These are phyloP conservation scores for Zootoca vivipara DNA, from an alignment of 2,113 vertebrate species.

Conservation along the genomic window DNA sequence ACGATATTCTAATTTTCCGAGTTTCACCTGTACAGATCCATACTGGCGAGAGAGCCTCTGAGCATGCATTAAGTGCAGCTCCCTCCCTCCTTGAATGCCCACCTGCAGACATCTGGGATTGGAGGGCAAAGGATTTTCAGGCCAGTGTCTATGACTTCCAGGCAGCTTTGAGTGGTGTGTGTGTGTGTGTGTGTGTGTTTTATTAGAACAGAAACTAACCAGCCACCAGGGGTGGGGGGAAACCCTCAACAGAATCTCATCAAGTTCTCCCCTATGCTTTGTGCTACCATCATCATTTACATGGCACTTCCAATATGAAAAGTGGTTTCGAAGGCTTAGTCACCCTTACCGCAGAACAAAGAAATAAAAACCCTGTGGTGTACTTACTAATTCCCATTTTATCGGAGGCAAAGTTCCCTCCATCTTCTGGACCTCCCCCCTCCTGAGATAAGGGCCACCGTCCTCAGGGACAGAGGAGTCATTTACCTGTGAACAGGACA, in stretches of 20 bases:
- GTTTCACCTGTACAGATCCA: no score
- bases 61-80: not conserved
- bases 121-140: not conserved
- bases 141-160: not conserved
- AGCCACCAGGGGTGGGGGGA: no score
- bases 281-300: not conserved
- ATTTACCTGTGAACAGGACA: slow-evolving; percentile 85
- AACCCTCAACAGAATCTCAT: not conserved
- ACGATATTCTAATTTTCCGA: no score
- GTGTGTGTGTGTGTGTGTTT: not conserved
- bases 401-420: not conserved
- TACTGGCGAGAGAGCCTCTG: no score
- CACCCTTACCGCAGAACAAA: not conserved
- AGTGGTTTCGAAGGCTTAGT: not conserved
- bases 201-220: not conserved
- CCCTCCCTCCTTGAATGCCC: no score
- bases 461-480: no score
- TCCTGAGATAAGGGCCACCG: not conserved
- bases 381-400: not conserved
- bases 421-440: not conserved
- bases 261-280: not conserved
- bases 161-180: not conserved
- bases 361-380: not conserved
- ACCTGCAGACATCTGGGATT: not conserved
- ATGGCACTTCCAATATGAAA: not conserved